Evolutionary conservation across 2,113 vertebrate species (phyloP), one percentile per base, ranked within the genome.

Genomic region (Jacana jacana): DNA sequence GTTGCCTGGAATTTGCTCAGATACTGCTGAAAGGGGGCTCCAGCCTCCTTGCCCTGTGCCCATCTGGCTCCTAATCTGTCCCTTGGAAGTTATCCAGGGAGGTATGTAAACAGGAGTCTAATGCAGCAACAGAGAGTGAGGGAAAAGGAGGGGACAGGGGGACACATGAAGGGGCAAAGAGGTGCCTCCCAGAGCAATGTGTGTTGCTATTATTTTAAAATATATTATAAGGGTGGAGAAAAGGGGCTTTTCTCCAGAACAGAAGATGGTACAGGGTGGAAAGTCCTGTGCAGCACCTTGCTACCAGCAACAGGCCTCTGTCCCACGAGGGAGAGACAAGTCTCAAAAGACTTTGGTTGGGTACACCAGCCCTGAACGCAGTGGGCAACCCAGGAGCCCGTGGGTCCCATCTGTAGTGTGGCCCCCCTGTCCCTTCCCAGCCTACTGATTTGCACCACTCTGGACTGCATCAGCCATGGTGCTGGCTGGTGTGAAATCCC

Each of bases 81-180:
- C 52, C 57, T 68, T 58, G 33, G 73, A 78, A 46, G 18, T 16
- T 42, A 1, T 63, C 60, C 68, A 49, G 54, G 58, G 42, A 58
- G 17, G 4, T 20, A 16, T 5, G 46, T 78, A 17, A 66, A 52
- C 6, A 16, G 18, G 35, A 82, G 25, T 14, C 48, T 10, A 2
- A 17, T 9, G 35, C 2, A 2, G 76, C 0, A 7, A 8, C 0
- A 0, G n/a, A 40, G 31, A 48, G 7, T 0, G 3, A 49, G n/a
- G 64, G 12, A 24, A 78, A 28, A 55, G 31, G 12, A n/a, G n/a
- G 76, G 25, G 31, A 25, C 17, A 22, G n/a, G n/a, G n/a, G n/a
- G n/a, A 8, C 10, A 3, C 3, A 5, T 5, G 23, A 81, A 65
- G 6, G 64, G 28, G 12, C 6, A 30, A 61, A 27, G 14, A 61